Evolutionary conservation across 35 echinoderm and acorn worm genomes (phyloP), one percentile per base, ranked within the genome.

Genomic region (Ophioderma brevispina): DNA sequence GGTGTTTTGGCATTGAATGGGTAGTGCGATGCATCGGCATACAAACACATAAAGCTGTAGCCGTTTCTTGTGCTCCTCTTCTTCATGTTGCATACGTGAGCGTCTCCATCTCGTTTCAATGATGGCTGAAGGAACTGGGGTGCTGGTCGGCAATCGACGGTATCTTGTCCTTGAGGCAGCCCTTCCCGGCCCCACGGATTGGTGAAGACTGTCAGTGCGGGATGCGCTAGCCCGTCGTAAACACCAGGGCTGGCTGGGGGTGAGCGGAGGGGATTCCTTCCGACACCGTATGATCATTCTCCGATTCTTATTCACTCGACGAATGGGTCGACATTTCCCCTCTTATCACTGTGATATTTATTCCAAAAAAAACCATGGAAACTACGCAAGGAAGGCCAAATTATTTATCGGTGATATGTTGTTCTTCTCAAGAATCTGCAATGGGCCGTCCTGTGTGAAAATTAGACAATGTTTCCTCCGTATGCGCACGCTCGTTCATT

Each of bases 1-100:
- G 97, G 97, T 76, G 95, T 93, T 82, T 99, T 99, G 84, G 97
- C 97, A 88, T 99, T 99, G 86, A 99, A 99, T 77, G 97, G 97
- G 76, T 99, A 99, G 0, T n/a, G 97, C 97, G 82, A 99, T 95
- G 80, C 97, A 99, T 91, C 97, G 76, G 90, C 92, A 92, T 0
- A 99, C 97, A 81, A 99, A 99, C 19, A 99, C 97, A 81, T 99
- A 99, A 80, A 99, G 81, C 80, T 99, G 97, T 50, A 99, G 80
- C 55, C 97, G 37, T 86, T 95, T 95, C 84, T 99, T 99, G 33
- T 95, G 93, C n/a, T 95, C 94, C 77, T 99, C 97, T 82, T 99
- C 97, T 64, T 98, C 97, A 36, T 81, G 85, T 63, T 95, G 89
- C 42, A 95, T 79, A 36, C 97, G 49, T 80, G 93, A 93, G 30